phyloP scores from a whole-genome alignment of 2,113 vertebrate species.

The Pseudorasbora parva region DNA sequence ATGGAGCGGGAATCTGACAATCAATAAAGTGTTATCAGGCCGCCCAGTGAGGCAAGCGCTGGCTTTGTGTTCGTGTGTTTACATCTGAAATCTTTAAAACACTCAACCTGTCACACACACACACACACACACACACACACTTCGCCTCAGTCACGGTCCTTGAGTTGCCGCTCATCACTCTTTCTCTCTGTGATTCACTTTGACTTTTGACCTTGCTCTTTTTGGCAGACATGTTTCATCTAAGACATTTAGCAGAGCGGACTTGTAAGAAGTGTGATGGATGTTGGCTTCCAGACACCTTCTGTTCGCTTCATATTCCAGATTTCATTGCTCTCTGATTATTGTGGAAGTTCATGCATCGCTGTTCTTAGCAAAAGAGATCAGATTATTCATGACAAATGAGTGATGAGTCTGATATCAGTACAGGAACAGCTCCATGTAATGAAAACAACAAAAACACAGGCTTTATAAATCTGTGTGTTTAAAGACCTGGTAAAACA shows the following conservation, averaged over 20 bases:
- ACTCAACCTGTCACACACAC: background rate
- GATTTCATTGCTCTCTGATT: background rate
- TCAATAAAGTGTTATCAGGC: conserved; percentile 66
- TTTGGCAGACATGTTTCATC: background rate
- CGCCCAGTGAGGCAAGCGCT: conserved; percentile 53
- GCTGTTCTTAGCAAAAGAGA: background rate
- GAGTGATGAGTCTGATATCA: background rate
- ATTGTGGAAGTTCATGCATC: background rate
- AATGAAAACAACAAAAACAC: background rate
- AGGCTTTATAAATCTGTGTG: background rate
- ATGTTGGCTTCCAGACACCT: background rate
- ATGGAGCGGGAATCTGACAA: conserved; percentile 53
- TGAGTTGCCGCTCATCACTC: background rate
- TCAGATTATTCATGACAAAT: background rate
- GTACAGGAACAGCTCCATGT: background rate
- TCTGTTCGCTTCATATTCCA: background rate
- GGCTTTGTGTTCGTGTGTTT: conserved; percentile 31
- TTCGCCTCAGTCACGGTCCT: background rate
- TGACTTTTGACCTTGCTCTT: background rate
- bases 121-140: background rate
- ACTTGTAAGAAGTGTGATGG: conserved; percentile 48
- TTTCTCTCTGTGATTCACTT: background rate
- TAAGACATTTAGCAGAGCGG: conserved; percentile 8
- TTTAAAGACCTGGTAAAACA: background rate
- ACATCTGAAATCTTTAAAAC: background rate